A percentile compares a stretch with the other conserved stretches of the same genome.
phyloP scores from a whole-genome alignment of 2,797 vertebrate genomes.

The Todus mexicanus region DNA sequence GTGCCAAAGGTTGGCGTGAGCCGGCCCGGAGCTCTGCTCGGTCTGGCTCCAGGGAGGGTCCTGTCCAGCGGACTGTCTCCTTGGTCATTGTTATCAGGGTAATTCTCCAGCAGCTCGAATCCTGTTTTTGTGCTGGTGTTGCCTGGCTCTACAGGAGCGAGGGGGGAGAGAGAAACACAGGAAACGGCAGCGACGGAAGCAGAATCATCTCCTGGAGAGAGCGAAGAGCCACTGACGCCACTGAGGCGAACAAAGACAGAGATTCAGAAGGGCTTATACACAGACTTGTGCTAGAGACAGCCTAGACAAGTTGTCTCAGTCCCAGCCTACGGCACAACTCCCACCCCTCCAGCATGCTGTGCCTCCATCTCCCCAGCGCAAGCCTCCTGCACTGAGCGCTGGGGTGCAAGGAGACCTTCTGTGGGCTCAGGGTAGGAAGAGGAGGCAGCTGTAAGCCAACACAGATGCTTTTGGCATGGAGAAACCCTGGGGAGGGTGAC shows the following conservation, averaged over 20 bases:
- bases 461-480: not conserved
- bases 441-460: not conserved
- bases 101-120: constrained; percentile 54
- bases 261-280: constrained; percentile 25
- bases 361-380: not conserved
- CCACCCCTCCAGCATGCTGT: rapidly evolving
- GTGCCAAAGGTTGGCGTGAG: not conserved
- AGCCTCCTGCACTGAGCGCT: not conserved
- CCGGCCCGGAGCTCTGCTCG: not conserved
- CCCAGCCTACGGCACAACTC: not conserved
- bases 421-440: not conserved
- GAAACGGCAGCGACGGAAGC: constrained; percentile 56
- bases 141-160: constrained; percentile 19
- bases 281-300: not conserved
- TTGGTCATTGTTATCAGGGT: constrained; percentile 57
- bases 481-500: not conserved
- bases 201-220: constrained; percentile 66
- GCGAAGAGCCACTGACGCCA: constrained; percentile 39
- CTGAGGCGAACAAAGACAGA: constrained; percentile 38
- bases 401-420: not conserved
- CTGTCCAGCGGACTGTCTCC: not conserved
- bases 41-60: constrained; percentile 1
- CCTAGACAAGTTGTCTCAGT: not conserved
- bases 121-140: constrained; percentile 67
- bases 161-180: constrained; percentile 59